Evolutionary conservation across 2,113 vertebrate genomes (phyloP).

Genomic region (Mormyrus iriodes): DNA sequence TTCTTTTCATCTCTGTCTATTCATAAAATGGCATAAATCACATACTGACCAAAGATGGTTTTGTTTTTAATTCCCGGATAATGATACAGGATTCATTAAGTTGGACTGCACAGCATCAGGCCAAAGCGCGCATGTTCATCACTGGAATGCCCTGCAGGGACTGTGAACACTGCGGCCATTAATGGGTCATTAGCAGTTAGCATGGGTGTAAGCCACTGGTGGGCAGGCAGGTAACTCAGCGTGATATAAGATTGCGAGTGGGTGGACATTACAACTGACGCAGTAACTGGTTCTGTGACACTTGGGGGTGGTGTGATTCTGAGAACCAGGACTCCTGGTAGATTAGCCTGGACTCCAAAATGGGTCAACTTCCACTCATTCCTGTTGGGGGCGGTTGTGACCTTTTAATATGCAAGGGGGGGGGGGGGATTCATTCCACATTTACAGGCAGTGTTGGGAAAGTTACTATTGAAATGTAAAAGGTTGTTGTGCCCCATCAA

Average conservation of each 20-base stretch:
- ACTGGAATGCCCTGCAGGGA: neutral
- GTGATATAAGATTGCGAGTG: neutral
- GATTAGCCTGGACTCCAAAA: neutral
- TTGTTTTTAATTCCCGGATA: neutral
- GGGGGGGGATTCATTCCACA: no score
- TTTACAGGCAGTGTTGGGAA: no score
- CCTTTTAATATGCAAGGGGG: neutral
- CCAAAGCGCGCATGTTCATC: neutral
- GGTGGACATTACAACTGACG: neutral
- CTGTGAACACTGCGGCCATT: neutral
- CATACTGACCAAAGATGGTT: neutral
- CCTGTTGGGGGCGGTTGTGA: neutral
- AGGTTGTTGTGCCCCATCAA: neutral
- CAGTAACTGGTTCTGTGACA: neutral
- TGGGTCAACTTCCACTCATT: no score
- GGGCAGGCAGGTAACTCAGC: neutral
- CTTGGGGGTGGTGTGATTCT: neutral
- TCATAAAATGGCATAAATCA: neutral
- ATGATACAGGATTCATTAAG: neutral
- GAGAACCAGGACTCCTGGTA: no score
- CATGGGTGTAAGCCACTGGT: neutral
- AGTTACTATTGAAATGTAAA: no score
- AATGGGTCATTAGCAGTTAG: neutral
- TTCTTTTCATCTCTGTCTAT: neutral
- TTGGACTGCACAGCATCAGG: neutral